Percentiles rank a stretch among this genome's conserved stretches.
These are phyloP conservation scores for Chaenodraco wilsoni DNA, from an alignment of 2,797 vertebrate species.

Conservation along the genomic window DNA sequence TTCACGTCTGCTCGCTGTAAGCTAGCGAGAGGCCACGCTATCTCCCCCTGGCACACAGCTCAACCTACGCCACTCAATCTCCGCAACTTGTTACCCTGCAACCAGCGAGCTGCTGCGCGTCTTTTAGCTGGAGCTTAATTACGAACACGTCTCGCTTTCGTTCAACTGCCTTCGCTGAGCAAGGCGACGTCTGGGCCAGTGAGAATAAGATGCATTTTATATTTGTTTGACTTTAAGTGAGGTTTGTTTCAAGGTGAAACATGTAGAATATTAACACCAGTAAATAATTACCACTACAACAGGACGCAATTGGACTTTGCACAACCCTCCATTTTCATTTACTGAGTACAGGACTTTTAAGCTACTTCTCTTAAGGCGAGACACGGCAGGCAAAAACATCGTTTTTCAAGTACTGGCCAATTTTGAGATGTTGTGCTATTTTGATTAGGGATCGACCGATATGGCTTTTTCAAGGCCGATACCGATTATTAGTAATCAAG, in stretches of 20 bases:
- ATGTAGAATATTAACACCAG: slow-evolving; percentile 21
- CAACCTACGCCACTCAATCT: slow-evolving; percentile 56
- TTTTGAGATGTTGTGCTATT: too few species aligned
- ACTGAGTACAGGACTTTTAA: not conserved
- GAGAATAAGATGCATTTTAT: slow-evolving; percentile 23
- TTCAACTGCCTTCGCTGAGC: slow-evolving; percentile 17
- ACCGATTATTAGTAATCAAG: too few species aligned
- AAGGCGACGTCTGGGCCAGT: not conserved
- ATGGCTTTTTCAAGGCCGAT: too few species aligned
- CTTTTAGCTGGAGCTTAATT: slow-evolving; percentile 40
- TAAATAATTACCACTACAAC: slow-evolving; percentile 27
- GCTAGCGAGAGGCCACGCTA: slow-evolving; percentile 68
- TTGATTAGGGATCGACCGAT: too few species aligned
- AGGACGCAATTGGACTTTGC: slow-evolving; percentile 4
- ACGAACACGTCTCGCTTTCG: slow-evolving; percentile 17
- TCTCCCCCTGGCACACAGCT: slow-evolving; percentile 57
- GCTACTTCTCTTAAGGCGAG: not conserved
- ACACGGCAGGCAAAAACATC: too few species aligned
- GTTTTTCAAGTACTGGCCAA: too few species aligned
- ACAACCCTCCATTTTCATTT: not conserved
- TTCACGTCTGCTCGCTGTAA: slow-evolving; percentile 69
- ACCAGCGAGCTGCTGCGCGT: slow-evolving; percentile 14
- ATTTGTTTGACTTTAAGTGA: not conserved
- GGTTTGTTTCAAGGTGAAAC: slow-evolving; percentile 9
- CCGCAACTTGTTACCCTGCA: slow-evolving; percentile 39